Evolutionary conservation across 2,888 invertebrate species (phyloP).

Genomic region (Atethmia centrago): DNA sequence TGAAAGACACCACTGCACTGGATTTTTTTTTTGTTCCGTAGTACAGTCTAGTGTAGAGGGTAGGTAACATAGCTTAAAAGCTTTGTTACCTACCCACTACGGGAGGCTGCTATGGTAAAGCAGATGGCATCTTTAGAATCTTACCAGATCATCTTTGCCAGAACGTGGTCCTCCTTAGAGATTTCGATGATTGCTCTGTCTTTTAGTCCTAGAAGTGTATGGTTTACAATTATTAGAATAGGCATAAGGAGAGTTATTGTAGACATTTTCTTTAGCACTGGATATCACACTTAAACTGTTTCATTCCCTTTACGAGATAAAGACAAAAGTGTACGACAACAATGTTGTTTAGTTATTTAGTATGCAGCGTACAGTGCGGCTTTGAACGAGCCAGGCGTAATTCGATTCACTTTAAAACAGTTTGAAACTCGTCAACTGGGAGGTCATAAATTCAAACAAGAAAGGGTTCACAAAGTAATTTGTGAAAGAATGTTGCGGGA

Average conservation of each 20-base stretch:
- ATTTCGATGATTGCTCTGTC: background rate
- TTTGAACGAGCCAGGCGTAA: constrained; percentile 42
- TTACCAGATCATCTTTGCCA: background rate
- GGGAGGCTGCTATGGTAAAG: no score
- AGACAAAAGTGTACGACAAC: constrained; percentile 18
- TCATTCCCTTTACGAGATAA: constrained; percentile 11
- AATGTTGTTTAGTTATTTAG: constrained; percentile 45
- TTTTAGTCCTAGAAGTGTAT: background rate
- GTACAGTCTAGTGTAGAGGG: background rate
- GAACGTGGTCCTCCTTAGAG: background rate
- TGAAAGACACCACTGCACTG: background rate
- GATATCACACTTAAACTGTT: background rate
- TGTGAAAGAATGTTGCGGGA: constrained; percentile 60
- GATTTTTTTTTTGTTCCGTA: background rate
- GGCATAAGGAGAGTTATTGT: background rate
- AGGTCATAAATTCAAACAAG: constrained; percentile 62
- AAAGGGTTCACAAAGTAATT: constrained; percentile 63
- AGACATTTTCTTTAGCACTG: background rate
- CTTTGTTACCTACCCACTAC: background rate
- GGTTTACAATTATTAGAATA: background rate
- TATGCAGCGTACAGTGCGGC: constrained; percentile 44
- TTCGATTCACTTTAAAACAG: constrained; percentile 61
- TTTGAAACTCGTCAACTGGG: constrained; percentile 59
- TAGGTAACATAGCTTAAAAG: background rate
- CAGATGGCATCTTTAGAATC: background rate